phyloP scores from a whole-genome alignment of 2,113 vertebrate species.

The Phrynosoma platyrhinos region DNA sequence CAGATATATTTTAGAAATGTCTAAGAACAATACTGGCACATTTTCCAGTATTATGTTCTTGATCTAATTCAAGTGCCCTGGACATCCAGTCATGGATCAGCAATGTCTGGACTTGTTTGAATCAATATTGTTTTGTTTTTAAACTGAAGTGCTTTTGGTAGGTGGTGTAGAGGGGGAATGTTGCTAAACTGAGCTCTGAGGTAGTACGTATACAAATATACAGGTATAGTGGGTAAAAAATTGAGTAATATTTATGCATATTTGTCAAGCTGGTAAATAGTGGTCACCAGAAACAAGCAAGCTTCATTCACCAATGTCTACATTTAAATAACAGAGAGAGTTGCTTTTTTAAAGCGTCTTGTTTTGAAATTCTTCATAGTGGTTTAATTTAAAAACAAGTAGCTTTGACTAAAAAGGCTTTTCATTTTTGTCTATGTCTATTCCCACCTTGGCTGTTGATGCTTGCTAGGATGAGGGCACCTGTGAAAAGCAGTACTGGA shows the following conservation, averaged over 20 bases:
- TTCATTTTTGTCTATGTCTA: not conserved
- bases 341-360: slow-evolving; percentile 28
- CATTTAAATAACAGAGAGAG: not conserved
- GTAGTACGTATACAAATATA: slow-evolving; percentile 73
- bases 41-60: not conserved
- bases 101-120: no score
- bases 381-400: slow-evolving; percentile 8
- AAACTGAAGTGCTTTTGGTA: slow-evolving; percentile 34
- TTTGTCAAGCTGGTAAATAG: slow-evolving; percentile 47
- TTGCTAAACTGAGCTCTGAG: slow-evolving; percentile 70
- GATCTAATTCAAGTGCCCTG: not conserved
- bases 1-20: not conserved
- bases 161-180: slow-evolving; percentile 50
- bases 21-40: no score
- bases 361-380: slow-evolving; percentile 40
- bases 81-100: no score
- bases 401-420: slow-evolving; percentile 12
- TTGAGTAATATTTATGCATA: slow-evolving; percentile 44
- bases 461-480: not conserved
- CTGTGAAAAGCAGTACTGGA: no score
- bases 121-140: not conserved
- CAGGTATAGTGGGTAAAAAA: slow-evolving; percentile 65
- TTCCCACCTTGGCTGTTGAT: slow-evolving; percentile 50
- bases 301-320: slow-evolving; percentile 15
- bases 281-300: slow-evolving; percentile 45